Percentiles rank a stretch among this genome's conserved stretches.
phyloP scores from a whole-genome alignment of 2,888 invertebrate genomes.

The Tuberolachnus salignus region DNA sequence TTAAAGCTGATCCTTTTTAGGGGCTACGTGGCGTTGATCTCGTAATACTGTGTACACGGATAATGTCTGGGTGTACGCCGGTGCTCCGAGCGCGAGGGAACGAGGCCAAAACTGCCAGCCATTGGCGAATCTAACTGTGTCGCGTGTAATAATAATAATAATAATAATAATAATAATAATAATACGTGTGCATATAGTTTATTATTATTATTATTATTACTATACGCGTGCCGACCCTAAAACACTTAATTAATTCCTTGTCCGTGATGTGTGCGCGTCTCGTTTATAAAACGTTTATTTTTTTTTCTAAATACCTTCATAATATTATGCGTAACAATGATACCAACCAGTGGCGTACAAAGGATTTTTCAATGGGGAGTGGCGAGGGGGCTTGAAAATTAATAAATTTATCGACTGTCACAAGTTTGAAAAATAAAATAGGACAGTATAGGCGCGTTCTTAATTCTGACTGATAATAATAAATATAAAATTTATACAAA shows the following conservation, averaged over 20 bases:
- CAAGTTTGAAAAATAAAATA: no score
- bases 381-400: no score
- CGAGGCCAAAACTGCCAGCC: slow-evolving; percentile 29
- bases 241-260: slow-evolving; percentile 48
- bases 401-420: no score
- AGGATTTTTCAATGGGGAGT: no score
- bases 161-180: not conserved
- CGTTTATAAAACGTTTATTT: slow-evolving; percentile 1
- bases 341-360: no score
- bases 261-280: not conserved
- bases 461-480: no score
- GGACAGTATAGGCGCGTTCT: no score
- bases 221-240: not conserved
- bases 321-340: no score
- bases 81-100: not conserved
- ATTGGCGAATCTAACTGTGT: slow-evolving; percentile 16
- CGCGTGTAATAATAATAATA: not conserved
- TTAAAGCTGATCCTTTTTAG: slow-evolving; percentile 51
- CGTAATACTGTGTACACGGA: slow-evolving; percentile 36
- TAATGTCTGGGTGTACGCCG: not conserved
- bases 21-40: slow-evolving; percentile 46
- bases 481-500: no score
- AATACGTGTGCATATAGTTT: slow-evolving; percentile 6
- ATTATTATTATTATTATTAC: not conserved
- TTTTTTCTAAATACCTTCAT: no score